Evolutionary conservation across 1,140 invertebrate genomes (phyloP).

Genomic region (Contarinia nasturtii): DNA sequence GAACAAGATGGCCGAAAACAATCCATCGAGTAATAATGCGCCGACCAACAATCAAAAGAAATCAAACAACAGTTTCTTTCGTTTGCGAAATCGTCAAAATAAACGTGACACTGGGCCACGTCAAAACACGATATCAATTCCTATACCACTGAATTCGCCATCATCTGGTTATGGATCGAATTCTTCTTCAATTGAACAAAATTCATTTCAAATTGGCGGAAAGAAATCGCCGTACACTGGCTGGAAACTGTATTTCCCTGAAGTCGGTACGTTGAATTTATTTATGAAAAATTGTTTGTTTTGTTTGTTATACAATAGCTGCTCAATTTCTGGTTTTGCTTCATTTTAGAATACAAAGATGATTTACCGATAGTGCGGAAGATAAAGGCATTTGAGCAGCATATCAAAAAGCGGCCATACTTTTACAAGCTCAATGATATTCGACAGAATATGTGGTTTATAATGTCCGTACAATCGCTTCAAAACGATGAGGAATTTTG

Average conservation of each 20-base stretch:
- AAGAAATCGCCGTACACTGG: conserved; percentile 27
- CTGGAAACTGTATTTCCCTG: conserved; percentile 41
- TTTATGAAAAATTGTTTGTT: neutral
- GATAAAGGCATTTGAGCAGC: conserved; percentile 22
- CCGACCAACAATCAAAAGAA: too few species aligned
- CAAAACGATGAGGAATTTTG: conserved; percentile 27
- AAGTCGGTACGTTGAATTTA: conserved; percentile 30
- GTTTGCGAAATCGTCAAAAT: too few species aligned
- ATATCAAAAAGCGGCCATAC: conserved; percentile 17
- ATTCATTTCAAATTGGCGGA: neutral
- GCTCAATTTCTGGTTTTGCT: conserved; percentile 7
- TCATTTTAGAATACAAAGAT: conserved; percentile 21
- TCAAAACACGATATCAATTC: too few species aligned
- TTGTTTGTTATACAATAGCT: neutral
- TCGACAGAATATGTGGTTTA: conserved; percentile 25
- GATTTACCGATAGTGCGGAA: conserved; percentile 21
- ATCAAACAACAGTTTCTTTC: too few species aligned
- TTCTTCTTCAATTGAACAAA: too few species aligned
- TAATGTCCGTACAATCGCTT: conserved; percentile 26
- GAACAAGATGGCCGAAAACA: too few species aligned
- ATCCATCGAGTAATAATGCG: too few species aligned
- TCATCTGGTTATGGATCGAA: too few species aligned
- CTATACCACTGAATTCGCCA: too few species aligned
- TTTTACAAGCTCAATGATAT: conserved; percentile 25
- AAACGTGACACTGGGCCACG: too few species aligned